Base-by-base conservation (phyloP, 2,888 invertebrate species). In the Pogonocherus hispidulus region DNA sequence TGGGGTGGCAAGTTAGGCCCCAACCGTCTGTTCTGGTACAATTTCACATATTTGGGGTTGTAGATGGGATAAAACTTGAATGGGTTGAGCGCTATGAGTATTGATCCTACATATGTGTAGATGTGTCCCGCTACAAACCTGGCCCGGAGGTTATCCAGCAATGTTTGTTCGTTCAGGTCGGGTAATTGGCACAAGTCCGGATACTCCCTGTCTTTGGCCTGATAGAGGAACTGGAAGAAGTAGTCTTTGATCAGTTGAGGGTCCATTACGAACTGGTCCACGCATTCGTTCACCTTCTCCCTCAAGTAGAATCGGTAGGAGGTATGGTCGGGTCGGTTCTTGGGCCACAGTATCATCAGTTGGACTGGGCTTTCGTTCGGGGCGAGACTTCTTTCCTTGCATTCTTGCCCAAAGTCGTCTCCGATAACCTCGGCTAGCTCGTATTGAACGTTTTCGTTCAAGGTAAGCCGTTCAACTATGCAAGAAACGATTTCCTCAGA, bases 21-120 rank as follows among this genome's bases (percentile, higher is more conserved):
- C 78, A 97, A 89, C 78, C 96, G 88, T 83, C 96, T 91, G 87
- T 96, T 96, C 87, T 98, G 97, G 87, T 98, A 98, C 78, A 97
- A 87, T 86, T 96, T 95, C 76, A 97, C 97, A 88, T 97, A 97
- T 87, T 97, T 98, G 52, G 98, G 98, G 87, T 98, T 98, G 88
- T 98, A 98, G 78, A 98, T 98, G 19, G 98, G 97, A 86, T 96
- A 96, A 86, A 97, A 97, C 87, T 94, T 94, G 86, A 97, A 97
- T 9, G 94, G 94, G 85, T 98, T 98, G 73, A 98, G 93, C 59
- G 98, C 97, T 81, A 98, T 97, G 67, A 98, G 88, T 83, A 98
- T 98, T 63, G 96, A 96, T 62, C 97, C 97, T 75, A 97, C 97
- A 81, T 97, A 97, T 8, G 98, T 98, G 86, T 98, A 98, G 80